These are phyloP conservation scores for Adelges cooleyi DNA, from an alignment of 1,140 invertebrate species.

Conservation along the genomic window DNA sequence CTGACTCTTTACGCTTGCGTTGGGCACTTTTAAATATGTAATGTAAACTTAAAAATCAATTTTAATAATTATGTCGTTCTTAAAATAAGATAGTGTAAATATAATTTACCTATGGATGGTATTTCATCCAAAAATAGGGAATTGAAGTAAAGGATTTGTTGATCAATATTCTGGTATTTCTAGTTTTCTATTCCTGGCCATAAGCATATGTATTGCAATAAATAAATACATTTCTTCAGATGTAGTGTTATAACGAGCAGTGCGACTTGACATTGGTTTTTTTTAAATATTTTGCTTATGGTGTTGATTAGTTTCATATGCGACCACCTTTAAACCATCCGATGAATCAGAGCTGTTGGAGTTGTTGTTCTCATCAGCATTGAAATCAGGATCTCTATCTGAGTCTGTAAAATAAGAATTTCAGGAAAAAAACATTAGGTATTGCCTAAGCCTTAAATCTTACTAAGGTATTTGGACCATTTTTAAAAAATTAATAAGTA, in stretches of 20 bases:
- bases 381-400: no score
- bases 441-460: no score
- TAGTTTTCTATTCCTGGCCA: not conserved
- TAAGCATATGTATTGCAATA: not conserved
- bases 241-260: not conserved
- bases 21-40: not conserved
- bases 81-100: not conserved
- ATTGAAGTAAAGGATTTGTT: slow-evolving; percentile 18
- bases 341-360: no score
- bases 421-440: no score
- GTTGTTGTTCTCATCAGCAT: no score
- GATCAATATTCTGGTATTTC: slow-evolving; percentile 29
- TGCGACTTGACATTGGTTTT: not conserved
- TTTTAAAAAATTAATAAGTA: no score
- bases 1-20: not conserved
- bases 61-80: not conserved
- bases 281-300: not conserved
- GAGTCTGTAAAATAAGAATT: no score
- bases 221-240: slow-evolving; percentile 5
- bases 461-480: no score
- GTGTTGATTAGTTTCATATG: slow-evolving; percentile 32
- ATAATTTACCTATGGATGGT: not conserved
- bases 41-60: not conserved
- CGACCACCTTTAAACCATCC: no score
- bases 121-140: slow-evolving; percentile 24